Evolutionary conservation across 1,140 invertebrate genomes (phyloP).

Genomic region (Drosophila dunni): DNA sequence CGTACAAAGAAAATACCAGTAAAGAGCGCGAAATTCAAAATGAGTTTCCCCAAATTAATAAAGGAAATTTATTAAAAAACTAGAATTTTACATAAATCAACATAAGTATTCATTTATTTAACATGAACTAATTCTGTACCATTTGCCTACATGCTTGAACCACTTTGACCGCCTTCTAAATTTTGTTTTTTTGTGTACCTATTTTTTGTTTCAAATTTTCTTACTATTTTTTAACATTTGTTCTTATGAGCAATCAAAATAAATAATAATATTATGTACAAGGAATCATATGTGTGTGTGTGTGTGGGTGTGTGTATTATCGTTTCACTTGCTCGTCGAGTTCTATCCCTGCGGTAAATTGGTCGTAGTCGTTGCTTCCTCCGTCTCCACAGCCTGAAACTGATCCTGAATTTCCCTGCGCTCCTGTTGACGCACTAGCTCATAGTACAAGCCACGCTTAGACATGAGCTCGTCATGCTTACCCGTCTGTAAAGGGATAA

Average conservation of each 20-base stretch:
- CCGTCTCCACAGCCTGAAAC: slow-evolving; percentile 63
- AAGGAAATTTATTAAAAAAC: not conserved
- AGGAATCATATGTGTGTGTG: slow-evolving; percentile 48
- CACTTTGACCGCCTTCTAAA: slow-evolving; percentile 2
- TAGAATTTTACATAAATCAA: slow-evolving; percentile 19
- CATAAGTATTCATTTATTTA: slow-evolving; percentile 44
- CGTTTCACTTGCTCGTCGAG: slow-evolving; percentile 20
- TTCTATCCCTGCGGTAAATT: slow-evolving; percentile 18
- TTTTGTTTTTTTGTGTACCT: no score
- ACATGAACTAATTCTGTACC: slow-evolving; percentile 57
- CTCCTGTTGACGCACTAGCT: slow-evolving; percentile 85
- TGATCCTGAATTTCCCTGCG: slow-evolving; percentile 72
- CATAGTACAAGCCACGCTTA: slow-evolving; percentile 90
- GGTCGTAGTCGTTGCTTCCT: slow-evolving; percentile 12
- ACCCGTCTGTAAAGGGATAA: slow-evolving; percentile 86
- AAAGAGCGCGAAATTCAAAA: not conserved
- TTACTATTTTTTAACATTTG: not conserved
- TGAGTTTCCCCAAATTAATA: not conserved
- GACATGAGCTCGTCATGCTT: slow-evolving; percentile 92
- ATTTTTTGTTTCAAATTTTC: not conserved
- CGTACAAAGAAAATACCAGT: not conserved
- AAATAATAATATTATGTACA: slow-evolving; percentile 52
- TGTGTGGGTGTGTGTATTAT: slow-evolving; percentile 7
- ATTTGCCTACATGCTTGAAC: not conserved
- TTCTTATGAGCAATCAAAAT: slow-evolving; percentile 33